Evolutionary conservation across 30 jellyfish, hydroid and myxozoan genomes (phyloP).

Genomic region (Sanderia malayensis): DNA sequence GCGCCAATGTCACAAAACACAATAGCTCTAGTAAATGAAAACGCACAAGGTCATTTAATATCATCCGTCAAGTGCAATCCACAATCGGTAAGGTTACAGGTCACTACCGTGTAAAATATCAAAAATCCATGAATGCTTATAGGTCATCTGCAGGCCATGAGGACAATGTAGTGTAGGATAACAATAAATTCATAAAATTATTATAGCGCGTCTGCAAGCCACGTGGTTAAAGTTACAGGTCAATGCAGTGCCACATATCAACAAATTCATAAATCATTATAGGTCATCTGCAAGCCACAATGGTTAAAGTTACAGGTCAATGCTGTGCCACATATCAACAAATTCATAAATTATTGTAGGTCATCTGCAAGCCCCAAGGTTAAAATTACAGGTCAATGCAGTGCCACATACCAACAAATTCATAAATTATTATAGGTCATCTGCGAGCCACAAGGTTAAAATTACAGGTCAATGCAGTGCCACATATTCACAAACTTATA

Average conservation of each 20-base stretch:
- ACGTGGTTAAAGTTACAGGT: neutral
- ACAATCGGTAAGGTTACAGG: no score
- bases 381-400: no score
- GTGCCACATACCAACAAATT: neutral
- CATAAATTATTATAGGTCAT: neutral
- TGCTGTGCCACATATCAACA: neutral
- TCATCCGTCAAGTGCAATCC: no score
- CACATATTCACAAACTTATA: no score
- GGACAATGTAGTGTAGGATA: no score
- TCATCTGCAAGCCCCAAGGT: constrained; percentile 1
- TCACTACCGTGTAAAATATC: no score
- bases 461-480: no score
- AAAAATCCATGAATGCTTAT: no score
- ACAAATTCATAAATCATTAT: neutral
- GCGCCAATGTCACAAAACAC: no score
- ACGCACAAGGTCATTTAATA: no score
- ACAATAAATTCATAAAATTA: neutral
- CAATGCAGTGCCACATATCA: neutral
- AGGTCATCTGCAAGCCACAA: neutral
- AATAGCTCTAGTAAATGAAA: no score
- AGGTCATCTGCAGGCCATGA: neutral
- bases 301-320: neutral
- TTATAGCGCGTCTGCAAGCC: neutral
- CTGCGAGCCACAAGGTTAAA: constrained; percentile 1
- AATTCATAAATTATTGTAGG: neutral